Evolutionary conservation across 2,888 invertebrate genomes (phyloP), one percentile per base, ranked within the genome.

Genomic region (Amphipyra berbera): DNA sequence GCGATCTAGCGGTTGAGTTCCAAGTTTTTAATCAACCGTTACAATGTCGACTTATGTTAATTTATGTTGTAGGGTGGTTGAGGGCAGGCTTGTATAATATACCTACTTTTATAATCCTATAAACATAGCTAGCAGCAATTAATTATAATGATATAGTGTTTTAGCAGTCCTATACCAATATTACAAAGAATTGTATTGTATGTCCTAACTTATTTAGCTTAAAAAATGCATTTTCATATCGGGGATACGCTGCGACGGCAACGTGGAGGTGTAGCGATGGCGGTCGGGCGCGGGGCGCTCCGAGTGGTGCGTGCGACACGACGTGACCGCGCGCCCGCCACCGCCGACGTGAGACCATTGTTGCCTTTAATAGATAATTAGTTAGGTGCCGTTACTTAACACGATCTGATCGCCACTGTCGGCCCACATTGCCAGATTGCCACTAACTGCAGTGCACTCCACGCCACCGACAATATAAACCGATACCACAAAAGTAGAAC

Each of bases 341-440:
- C 66, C 79, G 81, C 73, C 84, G 89, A 92, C 92, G 92, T 92
- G 92, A 85, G 88, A 86, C 92, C 87, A 93, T 94, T 94, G 93
- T 94, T 90, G 91, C 84, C 87, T 88, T 82, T 92, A 91, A 93
- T 92, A 93, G 92, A 89, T 93, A 93, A 94, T 94, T 94, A 94
- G 93, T 87, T 88, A 83, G 88, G 81, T 92, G 88, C 93, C 93
- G 94, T 94, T 94, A 94, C 79, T 82, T 88, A 88, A 90, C 88
- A 88, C 88, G 89, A 91, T 86, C 87, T 82, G 87, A 89, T 89
- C 85, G 86, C 85, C 84, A 85, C 81, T 70, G 82, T 74, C 83
- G 88, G 76, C 86, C 88, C 88, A 89, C 87, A 88, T 90, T 82
- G 79, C 73, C 76, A 79, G 82, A 86, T 85, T 82, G 80, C 83